Evolutionary conservation across 2,888 invertebrate genomes (phyloP).

Genomic region (Brassicogethes aeneus): DNA sequence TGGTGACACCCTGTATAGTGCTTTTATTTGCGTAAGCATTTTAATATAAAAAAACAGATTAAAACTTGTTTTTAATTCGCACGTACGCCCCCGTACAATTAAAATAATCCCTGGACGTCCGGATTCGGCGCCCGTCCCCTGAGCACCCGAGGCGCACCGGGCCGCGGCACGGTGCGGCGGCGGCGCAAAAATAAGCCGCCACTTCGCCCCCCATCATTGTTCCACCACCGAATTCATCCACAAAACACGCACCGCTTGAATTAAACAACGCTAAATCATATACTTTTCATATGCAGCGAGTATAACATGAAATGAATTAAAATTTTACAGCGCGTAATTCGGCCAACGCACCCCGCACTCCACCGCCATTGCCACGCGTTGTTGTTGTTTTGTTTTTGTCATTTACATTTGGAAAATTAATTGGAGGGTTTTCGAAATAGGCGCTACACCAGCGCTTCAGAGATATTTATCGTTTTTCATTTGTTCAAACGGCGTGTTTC

Average conservation of each 20-base stretch:
- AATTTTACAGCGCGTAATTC: constrained; percentile 30
- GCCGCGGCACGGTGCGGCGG: neutral
- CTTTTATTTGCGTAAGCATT: no score
- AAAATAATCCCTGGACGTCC: constrained; percentile 6
- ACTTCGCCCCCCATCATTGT: neutral
- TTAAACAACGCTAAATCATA: constrained; percentile 32
- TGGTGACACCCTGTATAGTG: no score
- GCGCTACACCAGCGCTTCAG: neutral
- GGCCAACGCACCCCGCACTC: neutral
- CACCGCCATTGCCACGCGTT: constrained; percentile 10
- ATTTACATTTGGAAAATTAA: constrained; percentile 31
- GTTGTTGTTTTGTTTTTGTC: constrained; percentile 29
- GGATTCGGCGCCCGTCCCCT: constrained; percentile 5
- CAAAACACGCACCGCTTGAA: constrained; percentile 29
- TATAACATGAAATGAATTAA: constrained; percentile 36
- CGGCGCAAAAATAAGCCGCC: neutral
- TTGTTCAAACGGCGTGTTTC: no score
- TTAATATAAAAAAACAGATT: no score
- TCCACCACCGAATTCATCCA: constrained; percentile 10
- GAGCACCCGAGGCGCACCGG: constrained; percentile 7
- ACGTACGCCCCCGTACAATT: no score
- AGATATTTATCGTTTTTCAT: neutral
- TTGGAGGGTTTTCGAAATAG: constrained; percentile 14
- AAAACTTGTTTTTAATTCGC: no score
- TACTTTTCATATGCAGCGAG: constrained; percentile 32